Percentiles rank a stretch among this genome's conserved stretches.
These are phyloP conservation scores for Drosophila neocordata DNA, from an alignment of 1,140 invertebrate species.

Conservation along the genomic window DNA sequence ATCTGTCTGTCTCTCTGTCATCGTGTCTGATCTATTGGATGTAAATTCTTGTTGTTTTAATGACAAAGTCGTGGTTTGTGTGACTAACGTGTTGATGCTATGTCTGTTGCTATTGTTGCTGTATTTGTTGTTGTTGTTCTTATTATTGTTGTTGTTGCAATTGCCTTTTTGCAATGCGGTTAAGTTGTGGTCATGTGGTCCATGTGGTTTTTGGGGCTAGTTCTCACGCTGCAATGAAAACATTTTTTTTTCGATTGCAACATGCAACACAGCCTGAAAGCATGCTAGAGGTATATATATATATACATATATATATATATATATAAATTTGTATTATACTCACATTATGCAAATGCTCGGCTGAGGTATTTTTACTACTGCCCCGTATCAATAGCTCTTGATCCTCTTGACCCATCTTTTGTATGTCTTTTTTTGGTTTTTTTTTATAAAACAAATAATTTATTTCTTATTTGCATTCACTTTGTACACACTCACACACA, in stretches of 20 bases:
- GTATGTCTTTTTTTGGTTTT: background rate
- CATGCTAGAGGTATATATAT: background rate
- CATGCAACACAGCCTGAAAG: background rate
- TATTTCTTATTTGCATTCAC: constrained; percentile 5
- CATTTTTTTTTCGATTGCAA: background rate
- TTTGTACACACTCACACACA: constrained; percentile 6
- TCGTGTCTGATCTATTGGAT: constrained; percentile 1
- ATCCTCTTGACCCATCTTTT: constrained; percentile 78
- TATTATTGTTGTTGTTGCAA: background rate
- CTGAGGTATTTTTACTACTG: constrained; percentile 69
- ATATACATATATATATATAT: background rate
- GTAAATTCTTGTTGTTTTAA: constrained; percentile 3
- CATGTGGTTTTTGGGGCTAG: constrained; percentile 17
- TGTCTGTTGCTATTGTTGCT: background rate
- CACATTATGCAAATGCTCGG: constrained; percentile 72
- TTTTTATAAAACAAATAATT: too few species aligned
- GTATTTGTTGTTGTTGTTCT: background rate
- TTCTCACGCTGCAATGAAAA: constrained; percentile 58
- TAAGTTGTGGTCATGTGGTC: constrained; percentile 7
- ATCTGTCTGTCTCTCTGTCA: background rate
- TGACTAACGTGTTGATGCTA: background rate
- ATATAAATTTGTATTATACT: constrained; percentile 29
- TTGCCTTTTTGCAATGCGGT: constrained; percentile 22
- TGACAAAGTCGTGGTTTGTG: constrained; percentile 14
- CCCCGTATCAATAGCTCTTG: constrained; percentile 73